Evolutionary conservation across 2,888 invertebrate genomes (phyloP), one percentile per base, ranked within the genome.

Genomic region (Pyrocoelia pectoralis): DNA sequence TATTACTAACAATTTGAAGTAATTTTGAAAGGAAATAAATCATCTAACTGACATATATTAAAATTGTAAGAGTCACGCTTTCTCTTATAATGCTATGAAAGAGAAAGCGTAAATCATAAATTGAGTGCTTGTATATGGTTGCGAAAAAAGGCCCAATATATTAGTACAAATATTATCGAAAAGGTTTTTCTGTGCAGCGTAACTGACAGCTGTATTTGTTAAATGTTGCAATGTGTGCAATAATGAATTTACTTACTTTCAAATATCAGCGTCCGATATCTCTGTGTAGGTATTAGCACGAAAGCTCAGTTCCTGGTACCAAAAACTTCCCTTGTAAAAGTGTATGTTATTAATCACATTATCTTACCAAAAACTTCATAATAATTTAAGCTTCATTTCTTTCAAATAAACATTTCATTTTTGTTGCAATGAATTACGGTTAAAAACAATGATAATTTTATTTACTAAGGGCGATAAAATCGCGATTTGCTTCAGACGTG

Each of bases 1-100:
- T 56, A 51, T 19, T 61, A 43, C 51, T 14, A 61, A 43, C 61
- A 61, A 50, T 61, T 56, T 29, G 56, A 51, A 61, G 51, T 61
- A 61, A 61, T 56, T 61, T 61, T 40, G 43, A 33, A 40, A 43
- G 56, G 56, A 56, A 61, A 61, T 61, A 61, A 56, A 61, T 61
- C 61, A 61, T 56, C 46, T 28, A 13, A 15, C 43, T 61, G 61
- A 61, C 61, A 51, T 56, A 51, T 51, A 61, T 61, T 61, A 51
- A 56, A 61, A 61, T 56, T 61, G 50, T 61, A 61, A 38, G 29
- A 56, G 61, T 46, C 49, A 6, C 33, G n/a, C 49, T 55, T 48
- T 40, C 49, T 18, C 48, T 52, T 52, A 52, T 28, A 12, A 48
- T 17, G 18, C 12, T 2, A 24, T 50, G 3, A 18, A 15, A 10